Conservation (phyloP, 2,797 vertebrate species). For the Melanotaenia boesemani region DNA sequence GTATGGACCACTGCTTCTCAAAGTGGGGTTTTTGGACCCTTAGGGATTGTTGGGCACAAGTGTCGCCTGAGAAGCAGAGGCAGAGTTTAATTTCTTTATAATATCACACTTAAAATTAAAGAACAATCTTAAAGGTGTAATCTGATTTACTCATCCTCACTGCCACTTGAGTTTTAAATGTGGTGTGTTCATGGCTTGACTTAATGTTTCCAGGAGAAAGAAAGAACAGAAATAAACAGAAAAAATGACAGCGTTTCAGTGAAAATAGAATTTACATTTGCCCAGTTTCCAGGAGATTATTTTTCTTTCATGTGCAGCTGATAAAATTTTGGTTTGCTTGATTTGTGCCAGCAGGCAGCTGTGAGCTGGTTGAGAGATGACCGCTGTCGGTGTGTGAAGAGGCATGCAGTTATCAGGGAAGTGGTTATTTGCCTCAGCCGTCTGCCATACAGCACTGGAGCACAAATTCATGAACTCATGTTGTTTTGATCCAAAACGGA, state of each 20-base stretch:
- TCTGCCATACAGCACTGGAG: constrained; percentile 71
- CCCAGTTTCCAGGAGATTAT: constrained; percentile 28
- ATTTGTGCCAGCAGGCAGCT: constrained; percentile 67
- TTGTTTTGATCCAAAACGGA: constrained; percentile 85
- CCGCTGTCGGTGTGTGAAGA: constrained; percentile 44
- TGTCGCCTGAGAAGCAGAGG: constrained; percentile 5
- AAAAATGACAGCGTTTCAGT: constrained; percentile 10
- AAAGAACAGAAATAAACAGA: neutral
- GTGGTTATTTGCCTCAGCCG: constrained; percentile 81
- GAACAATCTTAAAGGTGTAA: neutral
- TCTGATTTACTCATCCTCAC: neutral
- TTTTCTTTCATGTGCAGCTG: constrained; percentile 53
- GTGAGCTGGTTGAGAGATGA: constrained; percentile 57
- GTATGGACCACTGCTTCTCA: constrained; percentile 47
- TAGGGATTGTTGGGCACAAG: constrained; percentile 26
- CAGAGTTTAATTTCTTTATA: constrained; percentile 38
- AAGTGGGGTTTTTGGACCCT: constrained; percentile 32
- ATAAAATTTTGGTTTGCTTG: constrained; percentile 64
- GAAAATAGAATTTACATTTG: constrained; percentile 26
- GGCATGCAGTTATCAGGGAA: constrained; percentile 58
- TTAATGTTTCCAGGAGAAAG: neutral
- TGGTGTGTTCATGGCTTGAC: neutral
- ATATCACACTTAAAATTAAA: constrained; percentile 23
- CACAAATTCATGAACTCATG: constrained; percentile 76
- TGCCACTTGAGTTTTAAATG: neutral